Evolutionary conservation across 2,888 invertebrate species (phyloP).

Genomic region (Plebejus melissa): DNA sequence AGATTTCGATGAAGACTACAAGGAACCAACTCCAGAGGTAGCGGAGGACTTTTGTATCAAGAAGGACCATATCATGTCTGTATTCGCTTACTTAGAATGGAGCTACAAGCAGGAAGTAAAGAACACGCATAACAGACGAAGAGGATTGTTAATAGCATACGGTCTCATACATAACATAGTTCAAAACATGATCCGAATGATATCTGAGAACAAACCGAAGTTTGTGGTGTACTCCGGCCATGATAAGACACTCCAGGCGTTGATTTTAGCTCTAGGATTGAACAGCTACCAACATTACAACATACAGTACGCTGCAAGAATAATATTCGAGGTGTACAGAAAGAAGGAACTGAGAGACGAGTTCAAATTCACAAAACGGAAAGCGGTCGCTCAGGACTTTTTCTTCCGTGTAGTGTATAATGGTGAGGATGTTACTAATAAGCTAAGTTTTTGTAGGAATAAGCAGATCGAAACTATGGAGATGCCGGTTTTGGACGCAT

Average conservation of each 20-base stretch:
- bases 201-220: conserved; percentile 86
- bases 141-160: conserved; percentile 87
- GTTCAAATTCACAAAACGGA: conserved; percentile 76
- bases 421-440: conserved; percentile 90
- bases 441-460: conserved; percentile 87
- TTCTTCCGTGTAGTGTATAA: conserved; percentile 92
- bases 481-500: conserved; percentile 60
- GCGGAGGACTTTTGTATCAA: conserved; percentile 80
- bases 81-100: conserved; percentile 91
- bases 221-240: conserved; percentile 93
- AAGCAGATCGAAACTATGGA: conserved; percentile 73
- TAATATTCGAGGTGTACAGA: conserved; percentile 93
- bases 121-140: conserved; percentile 80
- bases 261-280: conserved; percentile 89
- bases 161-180: conserved; percentile 90
- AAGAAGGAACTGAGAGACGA: conserved; percentile 74
- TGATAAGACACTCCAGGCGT: conserved; percentile 92
- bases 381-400: conserved; percentile 82
- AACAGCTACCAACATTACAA: conserved; percentile 81
- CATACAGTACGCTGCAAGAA: conserved; percentile 91
- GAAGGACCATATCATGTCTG: conserved; percentile 85
- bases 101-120: conserved; percentile 82
- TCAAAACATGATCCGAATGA: conserved; percentile 88
- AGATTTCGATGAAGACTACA: conserved; percentile 70
- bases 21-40: conserved; percentile 59